Conservation (phyloP, 2,797 vertebrate genomes). For the Ispidina lecontei region DNA sequence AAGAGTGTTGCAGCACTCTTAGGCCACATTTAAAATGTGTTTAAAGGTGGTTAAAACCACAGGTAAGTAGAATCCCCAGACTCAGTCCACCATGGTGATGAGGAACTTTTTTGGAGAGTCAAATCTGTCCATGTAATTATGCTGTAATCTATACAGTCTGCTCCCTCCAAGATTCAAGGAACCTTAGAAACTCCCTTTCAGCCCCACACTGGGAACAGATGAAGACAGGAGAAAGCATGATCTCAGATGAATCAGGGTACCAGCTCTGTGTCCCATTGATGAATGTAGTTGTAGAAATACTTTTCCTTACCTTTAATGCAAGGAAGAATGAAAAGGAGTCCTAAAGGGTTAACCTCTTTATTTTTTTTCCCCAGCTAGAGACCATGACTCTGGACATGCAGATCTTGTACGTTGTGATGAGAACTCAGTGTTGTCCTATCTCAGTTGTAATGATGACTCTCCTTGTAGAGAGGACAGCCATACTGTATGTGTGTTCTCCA, state of each 20-base stretch:
- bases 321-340: not conserved
- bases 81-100: not conserved
- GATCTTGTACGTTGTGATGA: not conserved
- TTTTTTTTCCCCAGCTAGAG: not conserved
- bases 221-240: not conserved
- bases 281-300: not conserved
- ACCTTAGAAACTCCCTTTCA: not conserved
- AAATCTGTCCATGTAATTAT: not conserved
- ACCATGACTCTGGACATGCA: not conserved
- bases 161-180: not conserved
- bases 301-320: not conserved
- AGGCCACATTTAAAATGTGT: not conserved
- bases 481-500: not conserved
- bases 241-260: not conserved
- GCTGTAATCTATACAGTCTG: not conserved
- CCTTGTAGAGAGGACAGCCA: not conserved
- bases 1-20: not conserved
- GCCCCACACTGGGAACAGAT: not conserved
- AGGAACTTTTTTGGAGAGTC: not conserved
- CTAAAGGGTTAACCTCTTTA: not conserved
- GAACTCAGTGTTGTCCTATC: not conserved
- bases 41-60: not conserved
- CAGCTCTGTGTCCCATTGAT: not conserved
- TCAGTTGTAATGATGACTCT: not conserved
- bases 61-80: not conserved